Conservation (phyloP, 2,797 vertebrate genomes). For the Uromys caudimaculatus region DNA sequence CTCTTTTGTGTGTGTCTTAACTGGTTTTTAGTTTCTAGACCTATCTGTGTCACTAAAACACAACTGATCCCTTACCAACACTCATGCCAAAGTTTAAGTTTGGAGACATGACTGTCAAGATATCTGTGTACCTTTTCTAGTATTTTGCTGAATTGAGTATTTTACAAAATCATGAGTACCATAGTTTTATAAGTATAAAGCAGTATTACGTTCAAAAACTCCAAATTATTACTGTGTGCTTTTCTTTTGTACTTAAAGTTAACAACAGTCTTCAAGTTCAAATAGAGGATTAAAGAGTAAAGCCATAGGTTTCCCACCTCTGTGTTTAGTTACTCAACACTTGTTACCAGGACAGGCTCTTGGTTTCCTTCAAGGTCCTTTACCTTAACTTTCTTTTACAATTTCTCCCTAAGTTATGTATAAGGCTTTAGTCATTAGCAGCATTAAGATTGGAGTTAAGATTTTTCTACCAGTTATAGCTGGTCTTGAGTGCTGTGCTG, state of each 20-base stretch:
- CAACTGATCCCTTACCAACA: constrained; percentile 20
- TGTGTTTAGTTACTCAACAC: constrained; percentile 19
- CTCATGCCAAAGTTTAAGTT: constrained; percentile 33
- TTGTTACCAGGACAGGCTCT: constrained; percentile 22
- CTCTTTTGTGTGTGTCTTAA: constrained; percentile 23
- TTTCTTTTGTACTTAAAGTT: constrained; percentile 45
- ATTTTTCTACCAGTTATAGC: constrained; percentile 26
- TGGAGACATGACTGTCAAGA: constrained; percentile 22
- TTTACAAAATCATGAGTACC: constrained; percentile 38
- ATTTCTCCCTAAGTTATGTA: constrained; percentile 50
- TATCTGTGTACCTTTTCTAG: background rate
- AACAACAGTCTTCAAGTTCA: constrained; percentile 47
- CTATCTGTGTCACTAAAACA: constrained; percentile 1
- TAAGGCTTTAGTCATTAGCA: constrained; percentile 46
- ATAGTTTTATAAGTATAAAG: constrained; percentile 47
- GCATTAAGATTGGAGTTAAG: background rate
- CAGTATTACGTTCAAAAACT: constrained; percentile 17
- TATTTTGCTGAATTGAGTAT: constrained; percentile 13
- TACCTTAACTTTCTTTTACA: constrained; percentile 20
- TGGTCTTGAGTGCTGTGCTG: background rate
- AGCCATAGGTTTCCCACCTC: background rate
- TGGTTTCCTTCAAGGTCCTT: background rate
- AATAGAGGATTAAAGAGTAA: constrained; percentile 29
- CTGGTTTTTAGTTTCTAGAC: background rate
- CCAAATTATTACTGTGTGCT: constrained; percentile 24